Conservation (phyloP, 2,113 vertebrate species). For the Turnix velox region DNA sequence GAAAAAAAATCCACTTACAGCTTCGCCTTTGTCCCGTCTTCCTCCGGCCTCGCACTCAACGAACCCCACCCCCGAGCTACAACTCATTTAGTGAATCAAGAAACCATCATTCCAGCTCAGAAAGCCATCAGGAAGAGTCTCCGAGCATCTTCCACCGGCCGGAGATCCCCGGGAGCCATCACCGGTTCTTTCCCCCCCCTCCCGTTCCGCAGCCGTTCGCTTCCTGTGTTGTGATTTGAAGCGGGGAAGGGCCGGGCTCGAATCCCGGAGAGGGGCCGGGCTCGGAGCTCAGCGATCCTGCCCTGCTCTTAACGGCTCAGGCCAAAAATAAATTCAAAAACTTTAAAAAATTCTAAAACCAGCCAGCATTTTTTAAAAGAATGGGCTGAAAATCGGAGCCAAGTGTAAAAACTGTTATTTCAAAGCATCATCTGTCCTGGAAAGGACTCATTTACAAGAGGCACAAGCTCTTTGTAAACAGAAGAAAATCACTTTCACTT, state of each 20-base stretch:
- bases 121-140: background rate
- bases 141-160: background rate
- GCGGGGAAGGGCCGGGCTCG: no score
- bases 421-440: no score
- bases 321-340: no score
- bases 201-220: background rate
- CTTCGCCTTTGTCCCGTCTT: slow-evolving; percentile 57
- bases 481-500: no score
- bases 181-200: no score
- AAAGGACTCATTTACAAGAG: background rate
- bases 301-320: no score
- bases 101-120: background rate
- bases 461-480: background rate
- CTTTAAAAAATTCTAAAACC: background rate
- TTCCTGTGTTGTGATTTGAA: no score
- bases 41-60: background rate
- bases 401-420: no score
- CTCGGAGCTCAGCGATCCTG: no score
- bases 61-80: slow-evolving; percentile 26
- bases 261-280: no score
- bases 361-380: background rate
- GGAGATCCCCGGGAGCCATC: background rate
- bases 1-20: slow-evolving; percentile 59
- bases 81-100: background rate
- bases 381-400: background rate